A percentile compares a stretch with the other conserved stretches of the same genome.
Conservation (phyloP, 2,113 vertebrate genomes). For the human (Homo sapiens) region DNA sequence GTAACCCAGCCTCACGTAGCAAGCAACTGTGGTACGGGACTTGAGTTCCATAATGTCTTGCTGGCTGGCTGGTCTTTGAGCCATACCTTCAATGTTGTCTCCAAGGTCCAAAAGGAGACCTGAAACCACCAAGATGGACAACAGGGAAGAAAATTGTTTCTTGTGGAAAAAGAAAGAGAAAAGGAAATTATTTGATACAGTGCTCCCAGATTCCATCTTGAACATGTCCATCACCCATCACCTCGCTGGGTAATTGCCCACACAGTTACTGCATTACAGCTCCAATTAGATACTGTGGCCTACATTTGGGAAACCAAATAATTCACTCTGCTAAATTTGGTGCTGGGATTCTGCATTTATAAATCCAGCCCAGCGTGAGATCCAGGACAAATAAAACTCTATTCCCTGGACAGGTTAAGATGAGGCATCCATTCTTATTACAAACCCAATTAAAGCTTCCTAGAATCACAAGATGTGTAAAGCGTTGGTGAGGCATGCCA, state of each 20-base stretch:
- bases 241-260: not conserved
- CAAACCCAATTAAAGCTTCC: not conserved
- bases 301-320: constrained; percentile 25
- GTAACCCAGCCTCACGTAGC: not conserved
- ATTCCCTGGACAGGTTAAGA: not conserved
- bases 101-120: not conserved
- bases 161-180: not conserved
- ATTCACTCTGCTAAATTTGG: constrained; percentile 29
- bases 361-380: not conserved
- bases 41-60: not conserved
- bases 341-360: not conserved
- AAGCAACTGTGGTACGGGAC: too few relatives aligned
- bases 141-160: not conserved
- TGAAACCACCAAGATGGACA: not conserved
- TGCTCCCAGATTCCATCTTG: not conserved
- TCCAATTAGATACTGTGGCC: constrained; percentile 34
- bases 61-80: not conserved
- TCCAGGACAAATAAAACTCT: constrained; percentile 47
- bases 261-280: constrained; percentile 22
- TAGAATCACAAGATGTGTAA: not conserved
- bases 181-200: not conserved
- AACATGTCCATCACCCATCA: not conserved
- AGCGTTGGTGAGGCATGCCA: not conserved
- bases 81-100: not conserved
- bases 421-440: not conserved